Conservation (phyloP, 1,140 invertebrate species). For the Vanessa atalanta region DNA sequence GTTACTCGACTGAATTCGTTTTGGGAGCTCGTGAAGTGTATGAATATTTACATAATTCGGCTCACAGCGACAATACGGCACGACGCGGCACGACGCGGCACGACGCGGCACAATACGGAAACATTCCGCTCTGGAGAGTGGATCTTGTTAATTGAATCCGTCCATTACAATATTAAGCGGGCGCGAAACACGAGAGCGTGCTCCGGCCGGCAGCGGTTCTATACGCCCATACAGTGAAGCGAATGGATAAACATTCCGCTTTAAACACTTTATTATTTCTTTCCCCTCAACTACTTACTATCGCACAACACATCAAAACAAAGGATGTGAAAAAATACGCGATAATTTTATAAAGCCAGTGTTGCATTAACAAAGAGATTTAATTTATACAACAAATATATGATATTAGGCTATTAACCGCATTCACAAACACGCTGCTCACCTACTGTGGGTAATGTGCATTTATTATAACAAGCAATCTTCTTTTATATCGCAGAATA, state of each 20-base stretch:
- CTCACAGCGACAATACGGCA: neutral
- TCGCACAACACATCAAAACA: neutral
- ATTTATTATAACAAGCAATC: too few species aligned
- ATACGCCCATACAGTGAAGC: too few species aligned
- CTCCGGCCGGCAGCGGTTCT: neutral
- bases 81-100: neutral
- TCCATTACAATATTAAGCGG: constrained; percentile 11
- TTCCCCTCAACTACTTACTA: neutral
- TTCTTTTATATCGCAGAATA: too few species aligned
- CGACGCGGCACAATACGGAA: constrained; percentile 16
- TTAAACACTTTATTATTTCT: neutral
- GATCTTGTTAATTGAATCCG: constrained; percentile 23
- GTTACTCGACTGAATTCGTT: constrained; percentile 10
- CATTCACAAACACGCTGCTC: too few species aligned
- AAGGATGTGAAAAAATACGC: too few species aligned
- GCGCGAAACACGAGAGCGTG: neutral
- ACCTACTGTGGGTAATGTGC: too few species aligned
- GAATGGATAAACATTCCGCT: neutral
- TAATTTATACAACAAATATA: too few species aligned
- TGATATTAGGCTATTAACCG: too few species aligned
- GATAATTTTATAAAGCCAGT: too few species aligned
- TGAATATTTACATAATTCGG: constrained; percentile 22
- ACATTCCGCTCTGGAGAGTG: constrained; percentile 14
- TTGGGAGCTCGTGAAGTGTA: constrained; percentile 7
- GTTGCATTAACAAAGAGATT: too few species aligned